Conservation (phyloP, 2,113 vertebrate species). For the Scomber japonicus region DNA sequence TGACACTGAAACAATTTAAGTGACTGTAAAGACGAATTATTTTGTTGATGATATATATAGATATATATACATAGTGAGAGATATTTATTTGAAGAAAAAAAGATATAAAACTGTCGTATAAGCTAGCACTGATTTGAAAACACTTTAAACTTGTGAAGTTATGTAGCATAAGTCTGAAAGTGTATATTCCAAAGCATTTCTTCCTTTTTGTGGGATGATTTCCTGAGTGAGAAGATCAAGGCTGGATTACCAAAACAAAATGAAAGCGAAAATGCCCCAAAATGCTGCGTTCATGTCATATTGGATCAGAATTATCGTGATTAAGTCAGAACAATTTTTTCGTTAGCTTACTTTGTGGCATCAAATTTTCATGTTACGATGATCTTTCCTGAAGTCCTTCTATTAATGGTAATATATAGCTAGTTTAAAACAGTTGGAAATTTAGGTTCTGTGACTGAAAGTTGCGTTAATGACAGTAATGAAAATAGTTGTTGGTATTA, state of each 20-base stretch:
- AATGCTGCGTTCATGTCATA: no score
- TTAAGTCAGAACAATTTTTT: no score
- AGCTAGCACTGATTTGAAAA: conserved; percentile 65
- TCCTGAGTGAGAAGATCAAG: conserved; percentile 2
- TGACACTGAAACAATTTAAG: conserved; percentile 44
- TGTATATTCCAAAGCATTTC: conserved; percentile 54
- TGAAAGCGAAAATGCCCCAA: no score
- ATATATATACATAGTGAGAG: conserved; percentile 1
- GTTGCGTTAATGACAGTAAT: no score
- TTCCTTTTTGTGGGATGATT: conserved; percentile 1
- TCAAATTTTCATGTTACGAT: no score
- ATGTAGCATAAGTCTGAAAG: conserved; percentile 19
- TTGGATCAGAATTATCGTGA: no score
- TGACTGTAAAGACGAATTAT: conserved; percentile 59
- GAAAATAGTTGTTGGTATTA: no score
- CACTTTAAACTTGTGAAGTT: conserved; percentile 46
- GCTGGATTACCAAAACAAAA: conserved; percentile 3
- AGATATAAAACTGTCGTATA: conserved; percentile 34
- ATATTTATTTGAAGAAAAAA: conserved; percentile 59
- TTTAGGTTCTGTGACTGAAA: no score
- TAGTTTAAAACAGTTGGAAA: no score
- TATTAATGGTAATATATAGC: no score
- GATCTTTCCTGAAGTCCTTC: no score
- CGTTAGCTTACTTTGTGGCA: no score
- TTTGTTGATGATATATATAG: conserved; percentile 45